Conservation (phyloP, 2,113 vertebrate species). For the Chitala chitala region DNA sequence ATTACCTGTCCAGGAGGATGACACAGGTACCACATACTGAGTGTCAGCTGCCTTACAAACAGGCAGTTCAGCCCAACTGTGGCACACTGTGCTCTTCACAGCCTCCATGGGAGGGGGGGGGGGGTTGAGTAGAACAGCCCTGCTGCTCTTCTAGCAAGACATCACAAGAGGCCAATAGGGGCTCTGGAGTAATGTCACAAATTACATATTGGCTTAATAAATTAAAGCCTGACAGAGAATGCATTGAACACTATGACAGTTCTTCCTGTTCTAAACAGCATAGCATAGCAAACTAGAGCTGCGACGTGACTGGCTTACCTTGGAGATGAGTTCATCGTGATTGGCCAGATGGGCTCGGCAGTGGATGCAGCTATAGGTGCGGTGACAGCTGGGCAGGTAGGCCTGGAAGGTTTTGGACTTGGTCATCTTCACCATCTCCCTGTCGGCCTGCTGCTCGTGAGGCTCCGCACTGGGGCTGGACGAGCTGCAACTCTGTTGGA, state of each 20-base stretch:
- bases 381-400: conserved; percentile 90
- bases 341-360: conserved; percentile 97
- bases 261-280: not conserved
- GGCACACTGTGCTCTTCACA: not conserved
- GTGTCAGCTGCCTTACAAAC: no score
- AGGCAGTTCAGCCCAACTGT: no score
- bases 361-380: conserved; percentile 98
- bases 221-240: no score
- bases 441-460: conserved; percentile 70
- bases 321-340: conserved; percentile 93
- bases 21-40: not conserved
- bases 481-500: conserved; percentile 80
- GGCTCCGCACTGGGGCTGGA: conserved; percentile 80
- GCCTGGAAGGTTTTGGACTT: conserved; percentile 98
- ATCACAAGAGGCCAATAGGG: not conserved
- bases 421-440: conserved; percentile 98
- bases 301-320: conserved; percentile 2
- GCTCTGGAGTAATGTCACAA: not conserved
- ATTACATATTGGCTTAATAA: no score
- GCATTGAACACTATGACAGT: no score
- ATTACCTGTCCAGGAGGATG: not conserved
- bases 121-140: not conserved
- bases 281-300: not conserved
- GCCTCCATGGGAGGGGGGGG: not conserved
- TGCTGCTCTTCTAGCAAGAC: not conserved